Conservation (phyloP, 2,113 vertebrate genomes). For the Holacanthus passer region DNA sequence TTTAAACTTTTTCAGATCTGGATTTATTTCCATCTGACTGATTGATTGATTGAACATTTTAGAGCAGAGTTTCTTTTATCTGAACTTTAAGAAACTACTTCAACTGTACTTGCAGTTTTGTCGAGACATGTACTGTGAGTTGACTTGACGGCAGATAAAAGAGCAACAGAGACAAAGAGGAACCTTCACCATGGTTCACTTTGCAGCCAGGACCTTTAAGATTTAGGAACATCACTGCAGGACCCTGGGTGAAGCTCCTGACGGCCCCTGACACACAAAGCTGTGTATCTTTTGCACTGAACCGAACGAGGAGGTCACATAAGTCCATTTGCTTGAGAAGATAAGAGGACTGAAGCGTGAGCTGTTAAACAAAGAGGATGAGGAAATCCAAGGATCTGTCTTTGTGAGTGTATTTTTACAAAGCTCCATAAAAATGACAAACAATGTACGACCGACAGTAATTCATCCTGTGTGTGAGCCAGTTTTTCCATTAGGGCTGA, state of each 20-base stretch:
- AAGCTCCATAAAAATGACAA: slow-evolving; percentile 38
- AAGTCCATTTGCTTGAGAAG: neutral
- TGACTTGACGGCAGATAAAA: neutral
- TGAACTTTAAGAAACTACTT: neutral
- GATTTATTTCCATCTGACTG: neutral
- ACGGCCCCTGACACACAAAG: neutral
- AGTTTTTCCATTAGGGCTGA: slow-evolving; percentile 24
- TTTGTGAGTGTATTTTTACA: neutral
- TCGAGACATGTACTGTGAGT: neutral
- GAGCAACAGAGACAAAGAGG: neutral
- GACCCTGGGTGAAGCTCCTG: neutral
- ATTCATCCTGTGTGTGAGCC: slow-evolving; percentile 12
- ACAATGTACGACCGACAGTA: neutral
- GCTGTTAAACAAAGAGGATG: slow-evolving; percentile 9
- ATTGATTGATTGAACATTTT: neutral
- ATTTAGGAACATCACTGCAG: neutral
- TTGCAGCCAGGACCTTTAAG: slow-evolving; percentile 1
- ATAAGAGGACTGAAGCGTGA: neutral
- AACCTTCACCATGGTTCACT: neutral
- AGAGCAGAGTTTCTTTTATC: neutral
- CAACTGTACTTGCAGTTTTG: neutral
- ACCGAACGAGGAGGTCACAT: neutral
- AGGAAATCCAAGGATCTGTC: slow-evolving; percentile 25
- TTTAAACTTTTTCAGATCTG: neutral
- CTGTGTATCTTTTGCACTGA: slow-evolving; percentile 1